A percentile compares a stretch with the other conserved stretches of the same genome.
Evolutionary conservation across 2,888 invertebrate species (phyloP).

Genomic region (Tholera decimalis): DNA sequence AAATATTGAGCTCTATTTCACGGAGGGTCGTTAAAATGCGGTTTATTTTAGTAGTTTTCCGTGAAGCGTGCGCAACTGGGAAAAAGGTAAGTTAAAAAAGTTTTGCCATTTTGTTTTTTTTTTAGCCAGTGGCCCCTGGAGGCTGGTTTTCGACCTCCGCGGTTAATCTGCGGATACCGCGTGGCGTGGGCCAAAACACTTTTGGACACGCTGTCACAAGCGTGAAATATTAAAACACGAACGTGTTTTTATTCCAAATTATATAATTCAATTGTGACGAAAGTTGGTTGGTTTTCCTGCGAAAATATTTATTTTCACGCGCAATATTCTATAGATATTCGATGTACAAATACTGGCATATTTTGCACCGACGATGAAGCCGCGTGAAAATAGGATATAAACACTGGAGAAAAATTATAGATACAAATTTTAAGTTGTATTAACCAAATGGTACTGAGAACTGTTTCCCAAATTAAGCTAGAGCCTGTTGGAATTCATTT

Average conservation of each 20-base stretch:
- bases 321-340: neutral
- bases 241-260: conserved; percentile 50
- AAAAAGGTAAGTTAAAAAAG: conserved; percentile 60
- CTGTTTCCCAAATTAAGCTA: too few species aligned
- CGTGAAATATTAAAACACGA: conserved; percentile 65
- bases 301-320: conserved; percentile 13
- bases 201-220: conserved; percentile 62
- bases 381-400: neutral
- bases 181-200: conserved; percentile 56
- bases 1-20: conserved; percentile 66
- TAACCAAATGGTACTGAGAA: too few species aligned
- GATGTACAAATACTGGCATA: neutral
- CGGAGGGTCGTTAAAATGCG: conserved; percentile 70
- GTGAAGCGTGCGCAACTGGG: conserved; percentile 61
- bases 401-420: too few species aligned
- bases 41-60: conserved; percentile 74
- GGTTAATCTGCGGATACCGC: conserved; percentile 69
- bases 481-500: conserved; percentile 16
- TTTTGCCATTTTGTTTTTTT: conserved; percentile 52
- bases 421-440: too few species aligned
- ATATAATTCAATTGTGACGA: conserved; percentile 34
- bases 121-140: conserved; percentile 49
- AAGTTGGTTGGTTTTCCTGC: conserved; percentile 12
- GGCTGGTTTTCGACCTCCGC: conserved; percentile 58
- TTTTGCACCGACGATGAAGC: neutral